phyloP scores from a whole-genome alignment of 2,888 invertebrate genomes.

The Myathropa florea region DNA sequence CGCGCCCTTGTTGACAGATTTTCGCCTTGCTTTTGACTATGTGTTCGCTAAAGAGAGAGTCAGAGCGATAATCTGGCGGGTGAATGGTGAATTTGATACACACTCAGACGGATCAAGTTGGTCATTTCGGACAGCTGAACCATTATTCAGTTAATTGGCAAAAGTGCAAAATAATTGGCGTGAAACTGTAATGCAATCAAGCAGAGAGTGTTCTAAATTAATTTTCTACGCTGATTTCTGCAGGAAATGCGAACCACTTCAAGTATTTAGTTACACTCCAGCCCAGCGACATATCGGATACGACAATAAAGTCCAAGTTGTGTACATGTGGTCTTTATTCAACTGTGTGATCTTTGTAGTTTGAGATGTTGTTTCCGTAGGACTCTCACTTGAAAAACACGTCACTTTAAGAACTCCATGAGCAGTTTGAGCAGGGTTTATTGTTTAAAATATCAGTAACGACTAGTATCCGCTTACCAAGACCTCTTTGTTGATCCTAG shows the following conservation, averaged over 20 bases:
- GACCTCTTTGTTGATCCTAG: no score
- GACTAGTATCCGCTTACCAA: no score
- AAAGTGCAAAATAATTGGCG: slow-evolving; percentile 60
- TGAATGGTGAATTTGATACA: not conserved
- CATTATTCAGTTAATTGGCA: slow-evolving; percentile 55
- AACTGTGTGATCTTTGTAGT: not conserved
- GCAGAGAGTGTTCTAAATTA: slow-evolving; percentile 36
- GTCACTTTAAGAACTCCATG: not conserved
- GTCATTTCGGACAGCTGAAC: slow-evolving; percentile 10
- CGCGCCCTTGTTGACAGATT: slow-evolving; percentile 23
- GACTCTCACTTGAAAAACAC: not conserved
- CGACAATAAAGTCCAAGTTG: not conserved
- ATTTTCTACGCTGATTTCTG: slow-evolving; percentile 47
- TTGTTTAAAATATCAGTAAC: not conserved
- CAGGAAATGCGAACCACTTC: slow-evolving; percentile 39
- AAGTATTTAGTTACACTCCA: not conserved
- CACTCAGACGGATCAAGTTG: not conserved
- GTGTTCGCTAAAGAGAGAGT: not conserved
- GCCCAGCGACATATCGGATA: not conserved
- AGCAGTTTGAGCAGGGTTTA: not conserved
- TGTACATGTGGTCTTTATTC: not conserved
- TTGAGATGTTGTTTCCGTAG: not conserved
- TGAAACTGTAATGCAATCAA: slow-evolving; percentile 23
- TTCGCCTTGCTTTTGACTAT: not conserved
- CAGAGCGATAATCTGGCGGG: not conserved